Evolutionary conservation across 2,888 invertebrate species (phyloP), one percentile per base, ranked within the genome.

Genomic region (Plemyria rubiginata): DNA sequence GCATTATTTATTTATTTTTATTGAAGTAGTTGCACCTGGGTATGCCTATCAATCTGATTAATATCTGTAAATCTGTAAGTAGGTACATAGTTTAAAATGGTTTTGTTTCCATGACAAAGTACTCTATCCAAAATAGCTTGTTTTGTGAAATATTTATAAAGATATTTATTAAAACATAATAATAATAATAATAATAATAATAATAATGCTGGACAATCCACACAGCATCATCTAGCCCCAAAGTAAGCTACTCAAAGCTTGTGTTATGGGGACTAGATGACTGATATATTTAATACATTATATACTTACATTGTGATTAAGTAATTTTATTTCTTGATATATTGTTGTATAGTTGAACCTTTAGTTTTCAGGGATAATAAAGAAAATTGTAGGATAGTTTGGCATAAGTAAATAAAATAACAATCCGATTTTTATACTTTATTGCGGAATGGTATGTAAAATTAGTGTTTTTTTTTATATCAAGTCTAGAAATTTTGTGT

Each of bases 401-500:
- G 40, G 45, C n/a, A 11, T 65, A 38, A 53, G 58, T 48, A 70
- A 75, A 76, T 76, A 76, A 79, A 78, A 74, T 61, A 79, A 79
- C 77, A 74, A 78, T 65, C 73, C 51, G 66, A 49, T 65, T 78
- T 66, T 71, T 72, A 76, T 79, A 80, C 66, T 88, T 89, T 88
- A 88, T 88, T 88, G 76, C 83, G 86, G 85, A 86, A 86, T 86
- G 84, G 78, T 81, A n/a, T n/a, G 81, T 83, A 82, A 81, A 79
- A 77, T 73, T 79, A 72, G 75, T 80, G 77, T 77, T 75, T 73
- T 77, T 75, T 73, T 77, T 3, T 73, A 67, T 75, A 71, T 71
- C 67, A 67, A 56, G 51, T 49, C 16, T 32, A 68, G 46, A 70
- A 70, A 62, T 72, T 43, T 75, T 72, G 70, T 65, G 69, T 73